Base-by-base conservation (phyloP, 2,797 vertebrate species). In the Hapalemur alaotrensis region DNA sequence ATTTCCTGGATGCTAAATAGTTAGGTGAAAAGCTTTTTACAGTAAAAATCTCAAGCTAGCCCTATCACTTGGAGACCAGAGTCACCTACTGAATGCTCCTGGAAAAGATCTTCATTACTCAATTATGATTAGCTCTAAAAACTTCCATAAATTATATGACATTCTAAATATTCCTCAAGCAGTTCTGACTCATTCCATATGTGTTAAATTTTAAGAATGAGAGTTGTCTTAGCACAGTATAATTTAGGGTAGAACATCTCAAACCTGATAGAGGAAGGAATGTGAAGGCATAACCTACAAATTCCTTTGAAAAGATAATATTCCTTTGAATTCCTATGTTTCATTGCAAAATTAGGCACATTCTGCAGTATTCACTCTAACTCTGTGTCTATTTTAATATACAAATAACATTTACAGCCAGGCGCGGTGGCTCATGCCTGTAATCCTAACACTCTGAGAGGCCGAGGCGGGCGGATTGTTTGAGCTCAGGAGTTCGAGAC, bases 271-370 rank as follows among this genome's bases (percentile, higher is more conserved):
- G 22, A 82, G 14, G 17, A 41, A 17, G 76, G 54, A 87, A 79
- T 22, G 22, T 75, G 41, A 92, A 92, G 35, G 41, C 7, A 46
- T 84, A 91, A 46, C 30, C 83, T 73, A 41, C 35, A 93, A 67
- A 73, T 32, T 81, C 43, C 69, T 80, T 81, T 96, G 9, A 89
- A 95, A 94, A 75, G 52, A 43, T 38, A 85, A 73, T 25, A 94
- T 63, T 80, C 50, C 50, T 92, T 85, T 83, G 18, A 76, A 85
- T 92, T 84, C 67, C 46, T 52, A 8, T 32, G 38, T 69, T 92
- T 90, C 38, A 50, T 63, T 46, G 81, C 11, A 92, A 93, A 91
- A 78, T 85, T 48, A 57, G 38, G 7, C 54, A 85, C 14, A 43
- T 84, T 91, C 91, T 82, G 17, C n/a, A 84, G 52, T 52, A 59